phyloP scores from a whole-genome alignment of 2,113 vertebrate species.

The Mormoops blainvillei region DNA sequence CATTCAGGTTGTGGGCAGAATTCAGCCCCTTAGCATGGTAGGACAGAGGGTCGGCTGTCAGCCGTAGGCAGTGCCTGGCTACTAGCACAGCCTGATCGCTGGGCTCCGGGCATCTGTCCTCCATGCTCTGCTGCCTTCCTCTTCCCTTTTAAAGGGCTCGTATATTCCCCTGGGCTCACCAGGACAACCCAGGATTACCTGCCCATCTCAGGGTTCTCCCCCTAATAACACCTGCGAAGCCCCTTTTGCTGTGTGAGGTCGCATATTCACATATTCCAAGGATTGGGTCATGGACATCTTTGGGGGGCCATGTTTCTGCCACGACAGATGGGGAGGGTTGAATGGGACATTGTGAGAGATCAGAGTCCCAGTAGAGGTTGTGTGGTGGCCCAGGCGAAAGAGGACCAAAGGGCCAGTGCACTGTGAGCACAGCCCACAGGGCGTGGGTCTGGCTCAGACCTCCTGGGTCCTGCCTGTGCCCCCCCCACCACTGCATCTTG shows the following conservation, averaged over 20 bases:
- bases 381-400: not conserved
- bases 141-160: too few relatives aligned
- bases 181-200: not conserved
- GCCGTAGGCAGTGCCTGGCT: not conserved
- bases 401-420: accelerated
- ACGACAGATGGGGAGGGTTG: too few relatives aligned
- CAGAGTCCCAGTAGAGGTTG: not conserved
- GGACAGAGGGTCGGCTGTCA: not conserved
- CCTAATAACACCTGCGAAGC: too few relatives aligned
- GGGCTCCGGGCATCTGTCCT: not conserved
- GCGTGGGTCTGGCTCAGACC: accelerated
- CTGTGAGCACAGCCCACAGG: accelerated
- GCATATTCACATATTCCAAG: not conserved
- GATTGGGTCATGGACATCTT: accelerated
- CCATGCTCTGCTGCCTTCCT: accelerated
- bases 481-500: not conserved
- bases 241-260: not conserved
- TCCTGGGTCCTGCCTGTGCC: accelerated
- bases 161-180: not conserved
- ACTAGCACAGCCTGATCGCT: accelerated
- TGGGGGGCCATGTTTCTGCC: not conserved
- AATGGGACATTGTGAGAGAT: not conserved
- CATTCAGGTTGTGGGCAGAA: not conserved
- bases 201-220: not conserved
- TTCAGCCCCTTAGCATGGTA: accelerated